Evolutionary conservation across 2,797 vertebrate genomes (phyloP), one percentile per base, ranked within the genome.

Genomic region (Chromis chromis): DNA sequence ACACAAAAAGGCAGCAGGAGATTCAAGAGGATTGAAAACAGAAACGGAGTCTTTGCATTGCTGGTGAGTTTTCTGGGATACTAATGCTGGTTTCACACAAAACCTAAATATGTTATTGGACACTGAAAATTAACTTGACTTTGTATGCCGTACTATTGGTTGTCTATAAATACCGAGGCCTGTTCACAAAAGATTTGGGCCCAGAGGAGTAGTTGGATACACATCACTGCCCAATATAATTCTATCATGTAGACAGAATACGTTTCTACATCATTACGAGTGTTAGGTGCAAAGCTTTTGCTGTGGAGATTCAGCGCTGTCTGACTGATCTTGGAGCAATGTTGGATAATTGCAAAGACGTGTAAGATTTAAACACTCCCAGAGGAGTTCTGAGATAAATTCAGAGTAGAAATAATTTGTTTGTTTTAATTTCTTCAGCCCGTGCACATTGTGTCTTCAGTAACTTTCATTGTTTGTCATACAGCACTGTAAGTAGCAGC

Each of bases 21-120:
- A 87, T 96, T 96, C 95, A 96, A 95, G 95, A 95, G 95, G 95
- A 95, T 96, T 94, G 95, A 96, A 86, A 95, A 95, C 95, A 95
- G 94, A 94, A 96, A 96, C 40, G 95, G 95, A 94, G 94, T 96
- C 91, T 96, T 96, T 96, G 94, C 94, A 31, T 84, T 96, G 85
- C 93, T 96, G 95, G 95, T 96, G 94, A 96, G 95, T 95, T 76
- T 42, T 66, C 74, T 79, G 72, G 76, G 79, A 83, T 62, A 69
- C 63, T 56, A 40, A 70, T 56, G 46, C 36, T 40, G 74, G 52
- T 75, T 76, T 70, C 42, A 79, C 57, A 67, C 27, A 78, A 77
- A 85, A 33, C 11, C 33, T 10, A 19, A 80, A 69, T n/a, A 58
- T 66, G 17, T 66, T 8, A 49, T 27, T 14, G 21, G 50, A 70